Percentiles rank a stretch among this genome's conserved stretches.
phyloP scores from a whole-genome alignment of 37 sponge, comb jelly and placozoan genomes.

The Eunapius fragilis region DNA sequence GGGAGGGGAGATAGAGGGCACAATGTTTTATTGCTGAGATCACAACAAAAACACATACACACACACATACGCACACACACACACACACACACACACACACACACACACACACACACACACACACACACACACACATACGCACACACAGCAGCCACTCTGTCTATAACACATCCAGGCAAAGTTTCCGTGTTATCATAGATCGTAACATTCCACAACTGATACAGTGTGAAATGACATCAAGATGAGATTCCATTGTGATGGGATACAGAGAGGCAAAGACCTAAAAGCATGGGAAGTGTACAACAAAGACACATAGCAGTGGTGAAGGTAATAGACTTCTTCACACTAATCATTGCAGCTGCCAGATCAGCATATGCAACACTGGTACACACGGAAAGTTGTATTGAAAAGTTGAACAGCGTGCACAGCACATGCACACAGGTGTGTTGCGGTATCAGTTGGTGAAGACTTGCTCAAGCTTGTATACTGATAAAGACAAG shows the following conservation, averaged over 20 bases:
- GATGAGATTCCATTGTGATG: background rate
- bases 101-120: constrained; percentile 11
- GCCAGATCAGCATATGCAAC: no score
- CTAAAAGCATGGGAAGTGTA: no score
- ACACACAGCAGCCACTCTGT: constrained; percentile 15
- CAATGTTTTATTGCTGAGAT: no score
- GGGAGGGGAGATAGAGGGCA: no score
- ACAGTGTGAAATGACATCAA: background rate
- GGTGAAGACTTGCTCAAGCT: background rate
- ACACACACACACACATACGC: constrained; percentile 14
- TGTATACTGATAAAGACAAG: background rate
- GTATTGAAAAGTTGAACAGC: no score
- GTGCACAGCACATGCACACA: background rate
- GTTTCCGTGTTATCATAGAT: background rate
- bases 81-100: constrained; percentile 21
- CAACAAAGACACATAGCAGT: no score
- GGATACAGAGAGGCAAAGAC: no score
- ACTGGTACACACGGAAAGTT: no score
- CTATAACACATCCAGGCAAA: background rate
- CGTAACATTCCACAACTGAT: background rate
- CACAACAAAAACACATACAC: constrained; percentile 32
- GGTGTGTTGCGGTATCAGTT: background rate
- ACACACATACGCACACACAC: constrained; percentile 34
- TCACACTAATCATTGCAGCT: no score
- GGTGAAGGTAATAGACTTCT: no score